These are phyloP conservation scores for Apotomis betuletana DNA, from an alignment of 2,888 invertebrate species.

Conservation along the genomic window DNA sequence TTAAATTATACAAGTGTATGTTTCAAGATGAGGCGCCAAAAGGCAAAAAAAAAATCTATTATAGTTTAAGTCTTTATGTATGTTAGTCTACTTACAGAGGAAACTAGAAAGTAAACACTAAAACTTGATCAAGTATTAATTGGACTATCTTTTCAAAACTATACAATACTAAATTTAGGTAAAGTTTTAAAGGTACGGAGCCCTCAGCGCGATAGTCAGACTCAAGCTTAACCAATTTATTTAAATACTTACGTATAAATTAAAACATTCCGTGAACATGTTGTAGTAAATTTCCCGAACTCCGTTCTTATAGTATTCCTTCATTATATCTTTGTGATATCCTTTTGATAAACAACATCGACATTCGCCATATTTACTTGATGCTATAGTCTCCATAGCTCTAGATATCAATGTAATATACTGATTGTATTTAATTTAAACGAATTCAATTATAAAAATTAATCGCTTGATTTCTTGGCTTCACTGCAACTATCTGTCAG, in stretches of 20 bases:
- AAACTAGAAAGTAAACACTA: too few relatives aligned
- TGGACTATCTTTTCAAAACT: too few relatives aligned
- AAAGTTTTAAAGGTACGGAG: not conserved
- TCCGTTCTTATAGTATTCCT: slow-evolving; percentile 32
- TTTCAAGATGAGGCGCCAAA: too few relatives aligned
- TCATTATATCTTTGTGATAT: slow-evolving; percentile 36
- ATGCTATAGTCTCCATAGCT: slow-evolving; percentile 10
- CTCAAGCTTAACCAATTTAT: too few relatives aligned
- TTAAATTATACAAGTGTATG: too few relatives aligned
- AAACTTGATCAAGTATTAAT: too few relatives aligned
- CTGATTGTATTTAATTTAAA: not conserved
- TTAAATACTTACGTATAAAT: slow-evolving; percentile 33
- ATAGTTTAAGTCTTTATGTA: too few relatives aligned
- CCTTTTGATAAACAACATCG: slow-evolving; percentile 38
- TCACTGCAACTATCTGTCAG: too few relatives aligned
- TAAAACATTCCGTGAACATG: slow-evolving; percentile 38
- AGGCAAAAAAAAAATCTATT: too few relatives aligned
- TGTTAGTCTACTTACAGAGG: too few relatives aligned
- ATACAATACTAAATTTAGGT: too few relatives aligned
- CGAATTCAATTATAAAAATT: not conserved
- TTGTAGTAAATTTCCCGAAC: slow-evolving; percentile 30
- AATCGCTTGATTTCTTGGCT: not conserved
- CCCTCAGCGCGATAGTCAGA: too few relatives aligned
- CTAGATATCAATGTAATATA: not conserved
- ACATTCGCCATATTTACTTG: slow-evolving; percentile 23